phyloP scores from a whole-genome alignment of 2,888 invertebrate species.

The Elmis aenea region DNA sequence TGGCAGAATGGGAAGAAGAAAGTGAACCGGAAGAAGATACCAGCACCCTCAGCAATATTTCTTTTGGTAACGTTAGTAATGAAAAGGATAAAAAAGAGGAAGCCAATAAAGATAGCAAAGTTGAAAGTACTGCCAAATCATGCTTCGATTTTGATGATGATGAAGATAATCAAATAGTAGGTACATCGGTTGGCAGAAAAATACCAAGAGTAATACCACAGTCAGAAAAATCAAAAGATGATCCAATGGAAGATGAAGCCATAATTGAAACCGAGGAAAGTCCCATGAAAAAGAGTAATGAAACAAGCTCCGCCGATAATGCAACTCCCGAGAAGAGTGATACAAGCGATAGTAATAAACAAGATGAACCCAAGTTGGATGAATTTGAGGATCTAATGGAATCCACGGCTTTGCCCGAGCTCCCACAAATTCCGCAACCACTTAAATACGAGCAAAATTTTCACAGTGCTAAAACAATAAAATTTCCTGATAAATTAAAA shows the following conservation, averaged over 20 bases:
- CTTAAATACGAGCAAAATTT: constrained; percentile 43
- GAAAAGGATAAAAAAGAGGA: constrained; percentile 26
- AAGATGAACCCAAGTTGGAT: constrained; percentile 43
- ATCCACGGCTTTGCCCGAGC: constrained; percentile 55
- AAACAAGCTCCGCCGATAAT: too few relatives aligned
- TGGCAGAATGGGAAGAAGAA: constrained; percentile 76
- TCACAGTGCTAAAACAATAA: constrained; percentile 40
- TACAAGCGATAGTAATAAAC: constrained; percentile 11
- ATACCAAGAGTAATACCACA: constrained; percentile 56
- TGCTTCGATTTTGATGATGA: constrained; percentile 80
- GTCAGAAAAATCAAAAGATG: constrained; percentile 42
- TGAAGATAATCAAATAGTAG: constrained; percentile 55
- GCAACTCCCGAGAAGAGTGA: constrained; percentile 8
- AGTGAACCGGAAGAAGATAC: constrained; percentile 37
- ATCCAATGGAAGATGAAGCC: constrained; percentile 43
- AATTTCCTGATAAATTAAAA: constrained; percentile 42
- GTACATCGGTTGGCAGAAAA: constrained; percentile 52
- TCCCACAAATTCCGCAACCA: constrained; percentile 51
- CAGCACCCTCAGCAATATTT: constrained; percentile 7
- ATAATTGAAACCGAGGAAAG: constrained; percentile 23
- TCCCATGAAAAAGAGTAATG: constrained; percentile 4
- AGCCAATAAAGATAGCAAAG: constrained; percentile 10
- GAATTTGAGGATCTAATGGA: constrained; percentile 60
- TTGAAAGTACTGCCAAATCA: constrained; percentile 44
- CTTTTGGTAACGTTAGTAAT: background rate